Evolutionary conservation across 2,797 vertebrate genomes (phyloP).

Genomic region (Gobionotothen gibberifrons): DNA sequence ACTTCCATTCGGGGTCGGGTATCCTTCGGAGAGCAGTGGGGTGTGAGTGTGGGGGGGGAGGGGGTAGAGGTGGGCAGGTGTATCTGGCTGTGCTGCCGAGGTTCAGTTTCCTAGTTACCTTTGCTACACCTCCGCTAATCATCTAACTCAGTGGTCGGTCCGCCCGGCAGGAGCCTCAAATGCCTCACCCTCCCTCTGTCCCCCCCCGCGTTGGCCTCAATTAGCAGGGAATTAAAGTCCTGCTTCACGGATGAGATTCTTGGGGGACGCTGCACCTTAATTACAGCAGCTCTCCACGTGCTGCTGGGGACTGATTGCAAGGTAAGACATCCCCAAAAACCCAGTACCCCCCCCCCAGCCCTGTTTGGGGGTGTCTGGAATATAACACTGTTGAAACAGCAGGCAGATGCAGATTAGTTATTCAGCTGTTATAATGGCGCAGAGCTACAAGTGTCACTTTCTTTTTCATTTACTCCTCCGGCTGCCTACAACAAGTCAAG

Average conservation of each 20-base stretch:
- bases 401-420: slow-evolving; percentile 76
- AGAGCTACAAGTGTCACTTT: slow-evolving; percentile 62
- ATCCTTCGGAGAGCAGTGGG: slow-evolving; percentile 56
- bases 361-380: slow-evolving; percentile 59
- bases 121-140: slow-evolving; percentile 75
- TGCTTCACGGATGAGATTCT: slow-evolving; percentile 73
- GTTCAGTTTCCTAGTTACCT: slow-evolving; percentile 67
- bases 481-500: slow-evolving; percentile 56
- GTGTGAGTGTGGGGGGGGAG: slow-evolving; percentile 15
- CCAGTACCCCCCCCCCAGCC: slow-evolving; percentile 37
- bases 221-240: slow-evolving; percentile 84
- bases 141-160: slow-evolving; percentile 77
- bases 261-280: slow-evolving; percentile 76
- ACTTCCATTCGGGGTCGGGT: slow-evolving; percentile 42
- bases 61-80: slow-evolving; percentile 68
- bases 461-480: slow-evolving; percentile 48
- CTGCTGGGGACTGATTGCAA: slow-evolving; percentile 80
- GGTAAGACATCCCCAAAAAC: slow-evolving; percentile 58
- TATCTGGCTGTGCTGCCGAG: slow-evolving; percentile 64
- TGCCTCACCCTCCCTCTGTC: slow-evolving; percentile 42
- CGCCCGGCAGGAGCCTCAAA: slow-evolving; percentile 57
- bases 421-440: slow-evolving; percentile 68
- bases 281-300: slow-evolving; percentile 77
- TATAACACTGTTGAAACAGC: slow-evolving; percentile 66
- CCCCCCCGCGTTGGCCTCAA: slow-evolving; percentile 76